phyloP scores from a whole-genome alignment of 2,888 invertebrate genomes.

The Agrypnus murinus region DNA sequence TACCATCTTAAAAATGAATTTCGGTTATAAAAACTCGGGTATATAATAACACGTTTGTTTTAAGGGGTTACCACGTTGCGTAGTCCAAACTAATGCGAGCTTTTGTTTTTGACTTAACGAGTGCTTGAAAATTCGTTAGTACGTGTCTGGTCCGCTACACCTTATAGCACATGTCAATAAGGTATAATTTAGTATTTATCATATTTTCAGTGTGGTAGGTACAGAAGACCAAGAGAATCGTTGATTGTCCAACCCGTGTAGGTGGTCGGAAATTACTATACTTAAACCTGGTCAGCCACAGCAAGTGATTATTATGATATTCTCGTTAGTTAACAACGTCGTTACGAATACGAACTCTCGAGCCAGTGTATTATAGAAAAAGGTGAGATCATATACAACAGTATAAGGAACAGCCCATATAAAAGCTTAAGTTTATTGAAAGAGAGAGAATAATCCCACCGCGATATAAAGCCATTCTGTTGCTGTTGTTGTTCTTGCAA shows the following conservation, averaged over 20 bases:
- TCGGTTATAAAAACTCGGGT: constrained; percentile 58
- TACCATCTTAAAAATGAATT: constrained; percentile 51
- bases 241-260: constrained; percentile 24
- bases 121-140: constrained; percentile 49
- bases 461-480: background rate
- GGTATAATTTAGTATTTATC: constrained; percentile 61
- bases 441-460: constrained; percentile 27
- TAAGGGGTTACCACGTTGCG: constrained; percentile 41
- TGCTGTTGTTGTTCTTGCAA: no score
- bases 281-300: constrained; percentile 35
- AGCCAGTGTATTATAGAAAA: constrained; percentile 30
- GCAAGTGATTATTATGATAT: constrained; percentile 54
- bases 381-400: constrained; percentile 37
- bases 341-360: constrained; percentile 50
- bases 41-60: constrained; percentile 59
- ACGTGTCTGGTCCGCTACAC: constrained; percentile 63
- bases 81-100: constrained; percentile 34
- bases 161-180: constrained; percentile 61
- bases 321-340: constrained; percentile 56
- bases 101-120: constrained; percentile 54
- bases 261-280: constrained; percentile 36
- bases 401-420: background rate
- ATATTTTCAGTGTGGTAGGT: constrained; percentile 64
- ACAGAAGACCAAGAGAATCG: constrained; percentile 56
- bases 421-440: background rate